phyloP scores from a whole-genome alignment of 2,113 vertebrate species.

The Corydoras maculifer region DNA sequence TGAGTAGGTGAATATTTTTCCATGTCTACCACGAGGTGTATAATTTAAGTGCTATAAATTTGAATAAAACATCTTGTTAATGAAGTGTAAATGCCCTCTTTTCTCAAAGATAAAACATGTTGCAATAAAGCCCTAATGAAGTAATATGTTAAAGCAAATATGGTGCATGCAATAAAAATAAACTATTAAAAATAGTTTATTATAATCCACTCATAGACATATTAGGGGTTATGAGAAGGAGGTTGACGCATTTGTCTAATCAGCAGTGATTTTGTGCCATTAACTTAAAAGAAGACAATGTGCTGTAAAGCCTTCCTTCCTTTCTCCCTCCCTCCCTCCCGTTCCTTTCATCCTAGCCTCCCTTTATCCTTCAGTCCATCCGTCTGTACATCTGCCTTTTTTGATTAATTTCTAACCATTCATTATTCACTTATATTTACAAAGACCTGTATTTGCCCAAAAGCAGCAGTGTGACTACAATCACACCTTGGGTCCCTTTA shows the following conservation, averaged over 20 bases:
- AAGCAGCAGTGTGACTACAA: conserved; percentile 5
- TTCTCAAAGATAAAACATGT: conserved; percentile 22
- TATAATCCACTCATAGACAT: conserved; percentile 17
- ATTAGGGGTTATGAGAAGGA: no score
- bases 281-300: no score
- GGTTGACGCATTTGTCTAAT: no score
- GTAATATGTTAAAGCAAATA: conserved; percentile 29
- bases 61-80: conserved; percentile 31
- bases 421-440: neutral
- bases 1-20: conserved; percentile 35
- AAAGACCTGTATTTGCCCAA: conserved; percentile 7
- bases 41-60: conserved; percentile 42
- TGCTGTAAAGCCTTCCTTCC: no score
- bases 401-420: no score
- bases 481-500: neutral
- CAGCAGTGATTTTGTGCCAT: no score
- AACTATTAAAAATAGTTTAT: conserved; percentile 31
- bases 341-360: no score
- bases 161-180: conserved; percentile 15
- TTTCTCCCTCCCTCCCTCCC: no score
- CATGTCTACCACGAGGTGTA: conserved; percentile 31
- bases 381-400: no score
- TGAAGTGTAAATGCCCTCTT: neutral
- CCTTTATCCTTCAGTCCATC: no score
- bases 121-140: conserved; percentile 44